phyloP scores from a whole-genome alignment of 2,797 vertebrate genomes.

The Tinamus major region DNA sequence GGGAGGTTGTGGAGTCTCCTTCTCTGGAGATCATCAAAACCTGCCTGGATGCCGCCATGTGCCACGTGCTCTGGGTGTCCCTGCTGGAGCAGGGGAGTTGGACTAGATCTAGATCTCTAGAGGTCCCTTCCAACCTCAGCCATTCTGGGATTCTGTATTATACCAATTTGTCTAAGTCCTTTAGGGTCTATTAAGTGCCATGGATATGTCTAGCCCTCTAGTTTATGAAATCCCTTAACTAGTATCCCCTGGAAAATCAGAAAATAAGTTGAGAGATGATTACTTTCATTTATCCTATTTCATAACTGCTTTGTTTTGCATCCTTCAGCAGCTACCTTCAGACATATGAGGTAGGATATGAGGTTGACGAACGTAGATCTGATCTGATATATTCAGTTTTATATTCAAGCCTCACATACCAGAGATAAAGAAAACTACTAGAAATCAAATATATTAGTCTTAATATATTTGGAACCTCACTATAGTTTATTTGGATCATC shows the following conservation, averaged over 20 bases:
- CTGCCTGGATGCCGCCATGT: no score
- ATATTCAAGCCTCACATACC: background rate
- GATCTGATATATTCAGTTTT: background rate
- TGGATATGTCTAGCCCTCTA: background rate
- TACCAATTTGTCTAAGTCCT: background rate
- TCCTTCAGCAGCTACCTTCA: background rate
- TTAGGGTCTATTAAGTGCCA: background rate
- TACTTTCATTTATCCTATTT: background rate
- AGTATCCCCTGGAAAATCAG: background rate
- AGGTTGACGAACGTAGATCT: background rate
- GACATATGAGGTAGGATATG: background rate
- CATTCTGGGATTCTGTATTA: background rate
- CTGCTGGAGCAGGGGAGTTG: no score
- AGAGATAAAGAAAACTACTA: background rate
- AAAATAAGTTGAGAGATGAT: background rate
- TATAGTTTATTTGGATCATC: background rate
- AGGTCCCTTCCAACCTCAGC: no score
- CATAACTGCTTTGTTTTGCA: background rate
- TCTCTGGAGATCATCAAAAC: no score
- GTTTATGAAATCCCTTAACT: background rate
- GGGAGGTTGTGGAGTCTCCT: no score
- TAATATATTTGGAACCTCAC: background rate
- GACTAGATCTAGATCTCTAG: no score
- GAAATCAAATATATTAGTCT: background rate
- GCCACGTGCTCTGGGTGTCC: no score